Evolutionary conservation across 2,797 vertebrate species (phyloP), one percentile per base, ranked within the genome.

Genomic region (Chaenodraco wilsoni): DNA sequence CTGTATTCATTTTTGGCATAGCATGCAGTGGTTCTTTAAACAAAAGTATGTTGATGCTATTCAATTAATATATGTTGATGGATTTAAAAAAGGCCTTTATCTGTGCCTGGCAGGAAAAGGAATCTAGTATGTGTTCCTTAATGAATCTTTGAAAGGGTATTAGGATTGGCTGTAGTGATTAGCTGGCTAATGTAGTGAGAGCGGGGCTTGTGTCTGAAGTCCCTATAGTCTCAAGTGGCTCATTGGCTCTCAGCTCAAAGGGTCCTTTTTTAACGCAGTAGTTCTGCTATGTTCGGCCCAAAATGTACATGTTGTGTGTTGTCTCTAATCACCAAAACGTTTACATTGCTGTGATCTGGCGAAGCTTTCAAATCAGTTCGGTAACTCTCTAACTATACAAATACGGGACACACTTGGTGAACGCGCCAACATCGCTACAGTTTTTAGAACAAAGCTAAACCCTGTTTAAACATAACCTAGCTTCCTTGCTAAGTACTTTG

Each of bases 21-120:
- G 33, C 33, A 37, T 37, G 33, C 46, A 23, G 46, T 5, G 31
- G 40, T 27, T 37, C 44, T 63, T 58, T 57, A 75, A 75, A 75
- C 58, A 50, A 75, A 55, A 69, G 52, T 51, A 45, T 45, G 16
- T 11, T 11, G 3, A 63, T 64, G 65, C 65, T 69, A 43, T 75
- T 58, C 33, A 1, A 11, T 41, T 50, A n/a, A 37, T 50, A 69
- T 27, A 37, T 19, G 12, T 31, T 62, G 17, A 37, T 27, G n/a
- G 16, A 65, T 17, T 59, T n/a, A 37, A 8, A 37, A 45, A 17
- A 51, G 23, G 10, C 50, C 14, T 8, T 33, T 11, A 31, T 37
- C 15, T 16, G 10, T 14, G 1, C 15, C 50, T 16, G 16, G 11
- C 45, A 50, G 54, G 7, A 64, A 52, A 52, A 61, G 11, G 37